These are phyloP conservation scores for Heteromyza rotundicornis DNA, from an alignment of 2,888 invertebrate species.

Conservation along the genomic window DNA sequence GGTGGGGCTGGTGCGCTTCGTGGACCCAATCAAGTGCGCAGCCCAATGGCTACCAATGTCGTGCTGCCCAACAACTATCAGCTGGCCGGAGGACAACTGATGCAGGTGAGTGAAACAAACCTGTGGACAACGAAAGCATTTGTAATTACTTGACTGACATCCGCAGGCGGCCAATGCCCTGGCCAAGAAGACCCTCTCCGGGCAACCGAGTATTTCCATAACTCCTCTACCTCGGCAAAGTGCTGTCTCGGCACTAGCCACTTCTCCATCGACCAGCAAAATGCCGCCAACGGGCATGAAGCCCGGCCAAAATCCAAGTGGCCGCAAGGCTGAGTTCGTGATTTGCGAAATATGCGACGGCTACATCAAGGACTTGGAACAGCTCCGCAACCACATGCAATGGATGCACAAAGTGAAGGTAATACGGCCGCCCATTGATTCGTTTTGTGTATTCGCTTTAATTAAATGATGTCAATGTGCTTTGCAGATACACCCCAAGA, in stretches of 20 bases:
- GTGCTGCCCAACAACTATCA: constrained; percentile 61
- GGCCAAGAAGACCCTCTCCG: constrained; percentile 54
- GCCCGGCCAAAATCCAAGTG: constrained; percentile 59
- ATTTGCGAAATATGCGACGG: constrained; percentile 98
- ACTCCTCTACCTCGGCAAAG: constrained; percentile 81
- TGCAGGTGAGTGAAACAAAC: constrained; percentile 48
- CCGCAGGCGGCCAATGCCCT: constrained; percentile 21
- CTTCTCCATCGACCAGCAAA: constrained; percentile 60
- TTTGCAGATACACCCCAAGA: constrained; percentile 83
- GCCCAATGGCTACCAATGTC: constrained; percentile 52
- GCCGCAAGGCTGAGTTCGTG: constrained; percentile 81
- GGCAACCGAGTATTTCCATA: constrained; percentile 87
- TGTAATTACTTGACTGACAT: constrained; percentile 5
- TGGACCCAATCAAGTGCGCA: constrained; percentile 50
- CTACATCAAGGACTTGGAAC: constrained; percentile 93
- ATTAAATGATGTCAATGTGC: not conserved
- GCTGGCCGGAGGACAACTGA: constrained; percentile 57
- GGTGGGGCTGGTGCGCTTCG: constrained; percentile 43
- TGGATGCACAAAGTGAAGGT: constrained; percentile 95
- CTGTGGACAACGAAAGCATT: constrained; percentile 8
- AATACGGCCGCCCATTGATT: constrained; percentile 8
- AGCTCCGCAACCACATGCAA: constrained; percentile 94
- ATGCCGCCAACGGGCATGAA: constrained; percentile 63
- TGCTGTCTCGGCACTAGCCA: constrained; percentile 68
- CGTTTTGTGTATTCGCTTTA: not conserved